A percentile compares a stretch with the other conserved stretches of the same genome.
Evolutionary conservation across 2,113 vertebrate species (phyloP).

Genomic region (Syngnathoides biaculeatus): DNA sequence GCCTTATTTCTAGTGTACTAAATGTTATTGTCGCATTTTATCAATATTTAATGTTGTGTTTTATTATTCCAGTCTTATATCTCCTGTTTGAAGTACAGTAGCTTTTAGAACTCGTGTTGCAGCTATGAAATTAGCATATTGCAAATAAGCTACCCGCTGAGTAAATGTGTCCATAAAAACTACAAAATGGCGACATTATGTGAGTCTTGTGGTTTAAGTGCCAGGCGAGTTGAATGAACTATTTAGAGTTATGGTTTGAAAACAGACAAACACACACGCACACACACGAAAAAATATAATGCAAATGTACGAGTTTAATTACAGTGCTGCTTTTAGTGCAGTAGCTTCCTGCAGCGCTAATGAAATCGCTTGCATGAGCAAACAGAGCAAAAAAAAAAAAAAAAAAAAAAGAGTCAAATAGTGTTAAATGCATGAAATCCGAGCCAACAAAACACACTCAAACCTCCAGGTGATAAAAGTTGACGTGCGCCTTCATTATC

Average conservation of each 20-base stretch:
- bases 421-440: not conserved
- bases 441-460: conserved; percentile 28
- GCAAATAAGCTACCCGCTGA: not conserved
- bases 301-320: conserved; percentile 57
- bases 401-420: conserved; percentile 36
- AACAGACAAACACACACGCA: not conserved
- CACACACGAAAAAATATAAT: conserved; percentile 35
- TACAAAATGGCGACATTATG: not conserved
- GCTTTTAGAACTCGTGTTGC: too few species aligned
- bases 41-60: too few species aligned
- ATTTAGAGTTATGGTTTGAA: not conserved
- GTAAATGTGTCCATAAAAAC: not conserved
- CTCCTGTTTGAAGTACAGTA: too few species aligned
- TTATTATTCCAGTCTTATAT: too few species aligned
- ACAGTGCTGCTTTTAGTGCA: conserved; percentile 21
- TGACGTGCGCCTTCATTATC: conserved; percentile 15
- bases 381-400: conserved; percentile 38
- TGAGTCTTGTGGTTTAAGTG: not conserved
- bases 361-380: conserved; percentile 40
- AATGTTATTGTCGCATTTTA: too few species aligned
- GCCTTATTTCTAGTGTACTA: too few species aligned
- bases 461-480: conserved; percentile 22
- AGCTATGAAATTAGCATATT: too few species aligned
- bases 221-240: not conserved
- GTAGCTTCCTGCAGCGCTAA: conserved; percentile 36